Evolutionary conservation across 2,113 vertebrate species (phyloP), one percentile per base, ranked within the genome.

Genomic region (Microcebus murinus): DNA sequence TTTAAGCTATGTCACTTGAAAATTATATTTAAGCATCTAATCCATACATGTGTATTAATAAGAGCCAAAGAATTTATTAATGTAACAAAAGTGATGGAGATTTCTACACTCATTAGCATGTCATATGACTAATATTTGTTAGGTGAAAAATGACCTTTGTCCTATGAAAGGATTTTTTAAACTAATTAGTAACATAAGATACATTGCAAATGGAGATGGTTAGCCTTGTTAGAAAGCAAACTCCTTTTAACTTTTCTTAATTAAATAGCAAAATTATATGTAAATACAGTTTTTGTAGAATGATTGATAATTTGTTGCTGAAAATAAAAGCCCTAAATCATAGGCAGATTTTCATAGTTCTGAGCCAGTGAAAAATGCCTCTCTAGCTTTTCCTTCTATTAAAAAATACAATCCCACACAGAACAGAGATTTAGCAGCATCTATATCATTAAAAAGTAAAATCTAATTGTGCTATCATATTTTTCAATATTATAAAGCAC

Each of bases 241-340:
- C 17, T 59, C 55, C 13, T 73, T 90, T 80, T 17, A 17, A 76
- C 12, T 83, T 93, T 63, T 90, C 48, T 83, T 83, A 73, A 65
- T 92, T 87, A 93, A 88, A 77, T 59, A 95, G 52, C 57, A 79
- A 83, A 80, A 42, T 65, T 91, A 6, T 73, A 63, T 74, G 6
- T 92, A 77, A 95, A 79, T 68, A 39, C 34, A 39, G 1, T 65
- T n/a, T 82, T 67, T 83, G 48, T 39, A 36, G 39, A 91, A 59
- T 95, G 57, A 76, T 42, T 61, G 25, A 45, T 59, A 52, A 59
- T 10, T 82, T 55, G 15, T 73, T 96, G 31, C 8, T 88, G 71
- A 88, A 31, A 77, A 52, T 31, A 50, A 82, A 31, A 57, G 0
- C 29, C 45, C 11, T 83, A 57, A 90, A 21, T 25, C 34, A 57